These are phyloP conservation scores for Hydroisotoma schaefferi DNA, from an alignment of 2,888 invertebrate genomes.

Conservation along the genomic window DNA sequence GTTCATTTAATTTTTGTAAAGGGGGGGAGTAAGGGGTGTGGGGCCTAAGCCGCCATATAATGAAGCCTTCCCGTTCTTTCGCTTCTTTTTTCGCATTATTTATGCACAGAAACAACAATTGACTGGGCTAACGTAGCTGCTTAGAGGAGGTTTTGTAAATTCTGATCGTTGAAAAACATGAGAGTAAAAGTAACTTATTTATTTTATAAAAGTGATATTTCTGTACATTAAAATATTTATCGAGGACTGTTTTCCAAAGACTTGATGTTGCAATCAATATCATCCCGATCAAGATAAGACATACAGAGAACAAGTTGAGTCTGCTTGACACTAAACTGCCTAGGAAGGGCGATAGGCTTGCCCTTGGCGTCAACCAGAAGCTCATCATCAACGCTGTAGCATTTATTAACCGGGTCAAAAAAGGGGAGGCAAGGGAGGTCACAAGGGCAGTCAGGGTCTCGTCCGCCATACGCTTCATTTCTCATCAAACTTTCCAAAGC, in stretches of 20 bases:
- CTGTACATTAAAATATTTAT: background rate
- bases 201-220: background rate
- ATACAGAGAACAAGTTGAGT: slow-evolving; percentile 22
- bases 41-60: too few relatives aligned
- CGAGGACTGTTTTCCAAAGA: background rate
- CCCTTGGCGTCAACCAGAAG: slow-evolving; percentile 11
- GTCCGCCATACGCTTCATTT: background rate
- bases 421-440: slow-evolving; percentile 39
- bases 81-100: too few relatives aligned
- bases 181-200: background rate
- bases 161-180: too few relatives aligned
- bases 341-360: slow-evolving; percentile 1
- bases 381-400: slow-evolving; percentile 17
- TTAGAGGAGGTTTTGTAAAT: too few relatives aligned
- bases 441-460: slow-evolving; percentile 26
- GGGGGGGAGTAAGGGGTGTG: too few relatives aligned
- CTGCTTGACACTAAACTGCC: slow-evolving; percentile 8
- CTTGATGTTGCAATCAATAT: slow-evolving; percentile 27
- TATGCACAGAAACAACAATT: too few relatives aligned
- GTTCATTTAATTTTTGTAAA: too few relatives aligned
- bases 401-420: slow-evolving; percentile 34
- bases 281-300: slow-evolving; percentile 23
- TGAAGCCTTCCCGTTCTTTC: too few relatives aligned
- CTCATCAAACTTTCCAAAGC: background rate
- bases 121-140: too few relatives aligned